Percentiles rank a stretch among this genome's conserved stretches.
phyloP scores from a whole-genome alignment of 2,113 vertebrate genomes.

The Pteronura brasiliensis region DNA sequence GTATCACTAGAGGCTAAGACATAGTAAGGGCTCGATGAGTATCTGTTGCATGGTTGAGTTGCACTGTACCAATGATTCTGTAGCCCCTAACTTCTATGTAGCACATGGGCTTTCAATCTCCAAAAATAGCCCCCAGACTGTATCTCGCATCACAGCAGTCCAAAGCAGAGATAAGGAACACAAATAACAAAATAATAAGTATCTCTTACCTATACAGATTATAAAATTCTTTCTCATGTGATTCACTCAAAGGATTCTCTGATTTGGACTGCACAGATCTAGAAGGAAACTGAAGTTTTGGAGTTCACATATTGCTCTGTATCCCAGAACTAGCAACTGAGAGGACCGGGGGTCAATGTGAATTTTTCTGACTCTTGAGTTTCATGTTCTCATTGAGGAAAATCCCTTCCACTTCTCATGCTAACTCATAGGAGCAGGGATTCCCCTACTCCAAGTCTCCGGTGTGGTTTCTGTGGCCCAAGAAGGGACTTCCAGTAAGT shows the following conservation, averaged over 20 bases:
- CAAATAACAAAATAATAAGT: not conserved
- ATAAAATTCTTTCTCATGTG: not conserved
- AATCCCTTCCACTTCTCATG: conserved; percentile 28
- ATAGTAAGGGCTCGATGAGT: not conserved
- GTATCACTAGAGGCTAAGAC: not conserved
- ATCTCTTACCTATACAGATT: not conserved
- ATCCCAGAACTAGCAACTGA: not conserved
- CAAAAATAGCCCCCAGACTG: not conserved
- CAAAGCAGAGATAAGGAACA: not conserved
- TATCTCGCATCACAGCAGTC: not conserved
- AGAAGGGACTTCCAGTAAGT: not conserved
- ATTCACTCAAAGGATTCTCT: not conserved
- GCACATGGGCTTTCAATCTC: not conserved
- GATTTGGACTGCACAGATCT: not conserved
- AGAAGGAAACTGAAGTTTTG: not conserved
- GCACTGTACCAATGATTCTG: no score
- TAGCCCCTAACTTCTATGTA: not conserved
- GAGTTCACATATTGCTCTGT: not conserved
- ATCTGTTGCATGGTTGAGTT: not conserved
- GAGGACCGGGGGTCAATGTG: not conserved
- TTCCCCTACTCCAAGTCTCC: not conserved
- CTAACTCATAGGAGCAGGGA: not conserved
- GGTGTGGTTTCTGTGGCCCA: not conserved
- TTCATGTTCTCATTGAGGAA: not conserved
- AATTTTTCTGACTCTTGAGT: conserved; percentile 24